phyloP scores from a whole-genome alignment of 2,888 invertebrate genomes.

The Callyntrura guangdongensis region DNA sequence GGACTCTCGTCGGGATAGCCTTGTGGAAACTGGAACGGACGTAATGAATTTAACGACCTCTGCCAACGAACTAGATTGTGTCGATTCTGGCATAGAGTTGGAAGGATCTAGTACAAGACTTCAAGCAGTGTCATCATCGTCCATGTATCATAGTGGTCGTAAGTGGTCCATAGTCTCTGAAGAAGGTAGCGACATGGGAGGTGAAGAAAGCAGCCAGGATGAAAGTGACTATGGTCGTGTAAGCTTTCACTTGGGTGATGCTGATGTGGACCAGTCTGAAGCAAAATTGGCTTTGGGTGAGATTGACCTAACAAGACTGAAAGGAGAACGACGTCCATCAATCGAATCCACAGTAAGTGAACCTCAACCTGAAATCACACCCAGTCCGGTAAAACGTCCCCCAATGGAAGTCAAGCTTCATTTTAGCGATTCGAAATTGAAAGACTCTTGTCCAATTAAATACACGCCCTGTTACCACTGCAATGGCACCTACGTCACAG shows the following conservation, averaged over 20 bases:
- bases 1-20: slow-evolving; percentile 50
- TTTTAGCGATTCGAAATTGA: slow-evolving; percentile 53
- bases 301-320: slow-evolving; percentile 54
- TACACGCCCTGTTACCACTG: slow-evolving; percentile 67
- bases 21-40: slow-evolving; percentile 68
- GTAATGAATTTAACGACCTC: slow-evolving; percentile 37
- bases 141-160: slow-evolving; percentile 41
- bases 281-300: slow-evolving; percentile 61
- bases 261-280: slow-evolving; percentile 70
- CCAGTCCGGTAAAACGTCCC: slow-evolving; percentile 22
- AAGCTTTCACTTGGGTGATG: slow-evolving; percentile 70
- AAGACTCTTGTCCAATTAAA: slow-evolving; percentile 54
- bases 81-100: slow-evolving; percentile 59
- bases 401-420: slow-evolving; percentile 56
- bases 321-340: slow-evolving; percentile 46
- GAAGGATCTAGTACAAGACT: slow-evolving; percentile 50
- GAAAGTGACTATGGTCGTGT: slow-evolving; percentile 54
- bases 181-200: slow-evolving; percentile 60
- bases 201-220: slow-evolving; percentile 56
- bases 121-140: slow-evolving; percentile 24
- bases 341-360: slow-evolving; percentile 50
- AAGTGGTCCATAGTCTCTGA: slow-evolving; percentile 72
- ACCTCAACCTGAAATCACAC: slow-evolving; percentile 27
- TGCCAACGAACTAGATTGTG: slow-evolving; percentile 42
- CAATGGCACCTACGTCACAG: slow-evolving; percentile 69